phyloP scores from a whole-genome alignment of 1,140 invertebrate genomes.

The Apis florea region DNA sequence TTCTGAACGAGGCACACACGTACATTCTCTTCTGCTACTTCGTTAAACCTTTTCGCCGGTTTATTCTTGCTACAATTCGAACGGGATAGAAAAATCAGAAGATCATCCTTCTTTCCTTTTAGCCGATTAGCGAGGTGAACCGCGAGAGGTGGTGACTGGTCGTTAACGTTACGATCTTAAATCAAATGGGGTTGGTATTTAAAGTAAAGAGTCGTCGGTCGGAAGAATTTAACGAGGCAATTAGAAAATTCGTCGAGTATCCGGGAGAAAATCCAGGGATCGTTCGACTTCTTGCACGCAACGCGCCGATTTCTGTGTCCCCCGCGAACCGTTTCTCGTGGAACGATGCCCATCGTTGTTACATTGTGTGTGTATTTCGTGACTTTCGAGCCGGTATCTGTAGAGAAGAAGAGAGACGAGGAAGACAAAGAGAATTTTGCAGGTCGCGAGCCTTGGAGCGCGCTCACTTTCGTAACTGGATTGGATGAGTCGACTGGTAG shows the following conservation, averaged over 20 bases:
- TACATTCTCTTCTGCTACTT: too few relatives aligned
- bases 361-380: slow-evolving; percentile 2
- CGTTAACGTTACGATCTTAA: slow-evolving; percentile 12
- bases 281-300: slow-evolving; percentile 18
- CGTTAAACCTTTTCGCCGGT: neutral
- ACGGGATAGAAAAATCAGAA: too few relatives aligned
- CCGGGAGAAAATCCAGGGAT: neutral
- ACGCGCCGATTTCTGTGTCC: slow-evolving; percentile 3
- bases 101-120: neutral
- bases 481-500: slow-evolving; percentile 47
- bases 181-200: slow-evolving; percentile 27
- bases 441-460: neutral
- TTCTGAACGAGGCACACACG: neutral
- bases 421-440: slow-evolving; percentile 4
- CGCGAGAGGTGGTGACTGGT: slow-evolving; percentile 3
- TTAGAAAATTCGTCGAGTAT: slow-evolving; percentile 4
- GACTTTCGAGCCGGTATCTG: slow-evolving; percentile 19
- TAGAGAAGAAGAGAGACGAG: neutral
- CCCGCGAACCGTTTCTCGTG: slow-evolving; percentile 21
- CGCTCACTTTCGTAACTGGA: slow-evolving; percentile 63
- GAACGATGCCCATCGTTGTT: neutral
- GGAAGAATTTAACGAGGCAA: slow-evolving; percentile 21
- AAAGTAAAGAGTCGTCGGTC: neutral
- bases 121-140: slow-evolving; percentile 17
- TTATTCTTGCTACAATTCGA: too few relatives aligned